Conservation (phyloP, 2,113 vertebrate species). For the Syrrhaptes paradoxus region DNA sequence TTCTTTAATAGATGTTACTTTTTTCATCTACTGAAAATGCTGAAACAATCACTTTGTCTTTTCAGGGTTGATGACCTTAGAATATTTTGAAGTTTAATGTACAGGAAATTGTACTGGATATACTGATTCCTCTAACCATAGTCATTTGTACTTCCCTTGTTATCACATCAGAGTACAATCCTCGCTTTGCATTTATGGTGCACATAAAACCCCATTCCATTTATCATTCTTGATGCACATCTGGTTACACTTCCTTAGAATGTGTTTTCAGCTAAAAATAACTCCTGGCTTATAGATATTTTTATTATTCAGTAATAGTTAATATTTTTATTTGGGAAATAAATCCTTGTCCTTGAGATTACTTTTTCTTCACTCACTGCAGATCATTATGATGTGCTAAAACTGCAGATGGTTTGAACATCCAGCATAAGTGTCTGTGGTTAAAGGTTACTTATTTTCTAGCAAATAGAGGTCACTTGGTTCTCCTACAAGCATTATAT, state of each 20-base stretch:
- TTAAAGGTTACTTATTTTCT: neutral
- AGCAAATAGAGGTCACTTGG: neutral
- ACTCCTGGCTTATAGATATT: neutral
- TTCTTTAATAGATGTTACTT: neutral
- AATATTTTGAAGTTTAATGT: neutral
- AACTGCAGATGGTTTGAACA: neutral
- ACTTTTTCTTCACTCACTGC: neutral
- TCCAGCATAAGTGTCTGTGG: neutral
- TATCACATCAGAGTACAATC: neutral
- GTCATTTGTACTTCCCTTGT: neutral
- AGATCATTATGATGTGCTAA: neutral
- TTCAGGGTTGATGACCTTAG: neutral
- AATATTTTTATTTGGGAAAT: conserved; percentile 9
- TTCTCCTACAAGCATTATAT: neutral
- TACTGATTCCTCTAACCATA: neutral
- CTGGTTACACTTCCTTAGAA: neutral
- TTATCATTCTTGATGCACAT: neutral
- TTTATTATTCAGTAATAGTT: neutral
- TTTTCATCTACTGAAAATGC: neutral
- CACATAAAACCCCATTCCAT: neutral
- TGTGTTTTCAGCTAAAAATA: conserved; percentile 18
- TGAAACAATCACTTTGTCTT: neutral
- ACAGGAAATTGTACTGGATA: neutral
- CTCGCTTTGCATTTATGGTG: neutral
- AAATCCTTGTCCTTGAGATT: neutral